Evolutionary conservation across 1,140 invertebrate genomes (phyloP), one percentile per base, ranked within the genome.

Genomic region (Paralvinella palmiformis): DNA sequence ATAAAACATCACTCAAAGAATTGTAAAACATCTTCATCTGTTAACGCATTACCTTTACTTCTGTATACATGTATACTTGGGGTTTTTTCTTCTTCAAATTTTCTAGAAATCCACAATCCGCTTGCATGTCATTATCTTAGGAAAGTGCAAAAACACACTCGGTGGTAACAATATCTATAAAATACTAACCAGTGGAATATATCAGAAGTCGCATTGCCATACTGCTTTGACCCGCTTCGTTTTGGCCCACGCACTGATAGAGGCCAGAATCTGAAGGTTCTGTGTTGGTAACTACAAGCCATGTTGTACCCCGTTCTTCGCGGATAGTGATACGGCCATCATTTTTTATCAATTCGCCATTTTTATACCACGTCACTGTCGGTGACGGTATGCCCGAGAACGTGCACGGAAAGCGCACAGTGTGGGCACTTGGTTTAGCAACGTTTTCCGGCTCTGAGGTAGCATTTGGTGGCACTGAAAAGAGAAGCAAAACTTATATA

Each of bases 251-350:
- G 35, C 58, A 59, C 36, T 59, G 58, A 36, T 59, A 59, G 58
- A 59, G 36, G 3, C 58, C 58, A n/a, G 58, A 59, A 36, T 59
- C 58, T n/a, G 20, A 37, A n/a, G n/a, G n/a, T n/a, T n/a, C n/a
- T n/a, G n/a, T n/a, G n/a, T n/a, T n/a, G 27, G 35, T 32, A 37
- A 20, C 33, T 37, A 13, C 22, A 20, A 17, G 24, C 15, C 31
- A 1, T 22, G 27, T 41, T 33, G 29, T 41, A 13, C 13, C 31
- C 41, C 27, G 17, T 17, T 7, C 7, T 4, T 35, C 55, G 20
- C 10, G 20, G 17, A 35, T 13, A 7, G 7, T n/a, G 17, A 59
- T 41, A 10, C 33, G 32, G 17, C 58, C 58, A 1, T 24, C 41
- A n/a, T 33, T 33, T 17, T 59, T 24, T 6, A 59, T 6, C 17